Evolutionary conservation across 2,797 vertebrate genomes (phyloP).

Genomic region (Craterocephalus amniculus): DNA sequence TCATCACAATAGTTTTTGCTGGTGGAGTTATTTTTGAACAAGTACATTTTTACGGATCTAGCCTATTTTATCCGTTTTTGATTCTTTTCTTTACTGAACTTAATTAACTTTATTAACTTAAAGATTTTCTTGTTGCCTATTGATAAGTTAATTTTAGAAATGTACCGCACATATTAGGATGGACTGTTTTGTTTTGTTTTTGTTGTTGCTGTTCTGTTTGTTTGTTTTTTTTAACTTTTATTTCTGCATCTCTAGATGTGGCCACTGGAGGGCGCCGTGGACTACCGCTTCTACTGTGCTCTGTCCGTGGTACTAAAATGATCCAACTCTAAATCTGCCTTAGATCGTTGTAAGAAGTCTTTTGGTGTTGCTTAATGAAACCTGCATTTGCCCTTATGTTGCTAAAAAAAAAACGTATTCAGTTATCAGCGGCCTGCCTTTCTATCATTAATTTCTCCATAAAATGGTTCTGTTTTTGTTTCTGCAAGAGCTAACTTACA

Average conservation of each 20-base stretch:
- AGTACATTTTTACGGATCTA: no score
- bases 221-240: neutral
- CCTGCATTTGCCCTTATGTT: neutral
- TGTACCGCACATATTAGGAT: neutral
- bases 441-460: no score
- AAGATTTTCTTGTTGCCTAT: no score
- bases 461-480: slow-evolving; percentile 2
- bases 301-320: slow-evolving; percentile 62
- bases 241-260: neutral
- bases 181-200: no score
- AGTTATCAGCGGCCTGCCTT: neutral
- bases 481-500: neutral
- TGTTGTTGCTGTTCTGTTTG: no score
- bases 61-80: no score
- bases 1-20: no score
- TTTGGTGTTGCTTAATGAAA: neutral
- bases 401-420: neutral
- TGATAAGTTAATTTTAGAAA: no score
- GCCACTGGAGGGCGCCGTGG: slow-evolving; percentile 44
- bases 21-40: no score
- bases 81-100: no score
- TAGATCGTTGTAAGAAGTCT: no score
- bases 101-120: no score
- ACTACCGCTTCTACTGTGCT: neutral
- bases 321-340: neutral